These are phyloP conservation scores for Pachycephus smyrnensis DNA, from an alignment of 2,888 invertebrate genomes.

Conservation along the genomic window DNA sequence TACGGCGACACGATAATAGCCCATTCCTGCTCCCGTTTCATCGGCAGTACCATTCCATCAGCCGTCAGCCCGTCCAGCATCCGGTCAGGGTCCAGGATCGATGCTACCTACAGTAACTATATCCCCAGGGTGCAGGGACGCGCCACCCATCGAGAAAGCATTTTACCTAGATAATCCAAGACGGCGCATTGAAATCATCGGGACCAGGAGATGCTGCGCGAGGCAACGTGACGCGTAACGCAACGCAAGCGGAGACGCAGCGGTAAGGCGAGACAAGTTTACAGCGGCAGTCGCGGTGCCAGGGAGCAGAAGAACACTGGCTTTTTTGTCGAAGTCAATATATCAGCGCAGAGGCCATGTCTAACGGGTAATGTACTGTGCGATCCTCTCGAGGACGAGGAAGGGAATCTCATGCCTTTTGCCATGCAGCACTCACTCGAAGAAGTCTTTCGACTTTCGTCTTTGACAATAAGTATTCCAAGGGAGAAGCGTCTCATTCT, in stretches of 20 bases:
- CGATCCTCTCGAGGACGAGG: constrained; percentile 40
- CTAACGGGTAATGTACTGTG: constrained; percentile 63
- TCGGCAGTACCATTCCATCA: neutral
- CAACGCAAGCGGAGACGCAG: neutral
- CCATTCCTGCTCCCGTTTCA: neutral
- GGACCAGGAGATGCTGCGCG: neutral
- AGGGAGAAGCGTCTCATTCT: too few relatives aligned
- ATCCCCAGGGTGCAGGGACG: neutral
- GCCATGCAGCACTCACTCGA: neutral
- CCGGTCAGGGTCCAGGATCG: neutral
- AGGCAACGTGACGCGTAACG: neutral
- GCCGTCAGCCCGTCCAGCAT: neutral
- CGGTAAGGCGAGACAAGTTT: constrained; percentile 10
- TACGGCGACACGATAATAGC: neutral
- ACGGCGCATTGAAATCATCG: neutral
- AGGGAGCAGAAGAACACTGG: constrained; percentile 54
- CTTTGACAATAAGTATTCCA: too few relatives aligned
- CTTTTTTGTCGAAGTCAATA: constrained; percentile 63
- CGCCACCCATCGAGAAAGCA: neutral
- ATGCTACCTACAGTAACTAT: neutral
- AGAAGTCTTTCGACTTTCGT: too few relatives aligned
- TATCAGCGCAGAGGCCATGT: constrained; percentile 64
- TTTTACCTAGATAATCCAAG: neutral
- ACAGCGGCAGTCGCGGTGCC: constrained; percentile 40
- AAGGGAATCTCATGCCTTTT: neutral